These are phyloP conservation scores for Archips xylosteana DNA, from an alignment of 2,888 invertebrate species.

Conservation along the genomic window DNA sequence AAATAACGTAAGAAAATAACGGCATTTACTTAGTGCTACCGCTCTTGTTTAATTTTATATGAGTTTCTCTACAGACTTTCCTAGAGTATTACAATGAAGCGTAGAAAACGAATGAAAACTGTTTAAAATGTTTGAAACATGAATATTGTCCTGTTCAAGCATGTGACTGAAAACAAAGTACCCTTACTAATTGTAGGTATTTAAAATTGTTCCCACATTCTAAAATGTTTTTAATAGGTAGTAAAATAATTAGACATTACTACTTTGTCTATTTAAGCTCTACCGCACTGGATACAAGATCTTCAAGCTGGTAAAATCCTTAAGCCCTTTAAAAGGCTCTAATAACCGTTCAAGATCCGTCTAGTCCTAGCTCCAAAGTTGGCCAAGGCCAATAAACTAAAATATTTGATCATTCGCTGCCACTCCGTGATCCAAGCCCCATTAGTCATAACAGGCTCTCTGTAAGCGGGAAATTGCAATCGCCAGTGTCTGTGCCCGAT, in stretches of 20 bases:
- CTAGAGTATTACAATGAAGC: not conserved
- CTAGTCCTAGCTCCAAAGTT: slow-evolving; percentile 7
- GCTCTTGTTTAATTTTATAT: too few relatives aligned
- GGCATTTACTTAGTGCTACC: too few relatives aligned
- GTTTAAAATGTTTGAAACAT: too few relatives aligned
- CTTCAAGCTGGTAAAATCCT: not conserved
- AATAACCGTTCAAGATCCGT: not conserved
- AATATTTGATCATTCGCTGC: slow-evolving; percentile 36
- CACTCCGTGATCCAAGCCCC: slow-evolving; percentile 38
- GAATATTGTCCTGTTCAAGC: too few relatives aligned
- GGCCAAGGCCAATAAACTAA: slow-evolving; percentile 35
- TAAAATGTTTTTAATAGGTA: too few relatives aligned
- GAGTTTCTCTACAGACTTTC: too few relatives aligned
- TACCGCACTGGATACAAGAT: not conserved
- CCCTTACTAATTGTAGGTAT: too few relatives aligned
- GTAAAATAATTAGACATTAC: too few relatives aligned
- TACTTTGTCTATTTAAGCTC: not conserved
- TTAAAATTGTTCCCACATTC: too few relatives aligned
- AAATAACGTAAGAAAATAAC: too few relatives aligned
- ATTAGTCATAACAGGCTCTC: slow-evolving; percentile 40
- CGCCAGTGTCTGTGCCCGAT: slow-evolving; percentile 35
- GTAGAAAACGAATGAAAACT: not conserved
- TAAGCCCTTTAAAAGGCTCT: not conserved
- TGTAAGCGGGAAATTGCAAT: slow-evolving; percentile 38
- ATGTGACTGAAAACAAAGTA: too few relatives aligned